phyloP scores from a whole-genome alignment of 2,797 vertebrate genomes.

The Onychomys torridus region DNA sequence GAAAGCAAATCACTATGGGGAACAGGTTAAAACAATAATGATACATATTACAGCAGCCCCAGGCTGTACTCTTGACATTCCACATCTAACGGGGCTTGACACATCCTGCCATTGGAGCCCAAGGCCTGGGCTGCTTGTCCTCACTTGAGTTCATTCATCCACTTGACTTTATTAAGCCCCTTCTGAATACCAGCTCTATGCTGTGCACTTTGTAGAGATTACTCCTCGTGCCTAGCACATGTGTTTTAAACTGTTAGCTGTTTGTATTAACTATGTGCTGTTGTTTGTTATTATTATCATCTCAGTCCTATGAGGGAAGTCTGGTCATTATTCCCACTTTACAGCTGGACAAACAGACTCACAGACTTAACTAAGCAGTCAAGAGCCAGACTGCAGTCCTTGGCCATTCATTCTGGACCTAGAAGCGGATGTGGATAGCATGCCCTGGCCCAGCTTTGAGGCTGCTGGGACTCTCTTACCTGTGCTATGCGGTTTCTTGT shows the following conservation, averaged over 20 bases:
- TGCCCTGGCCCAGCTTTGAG: not conserved
- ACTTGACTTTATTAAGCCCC: not conserved
- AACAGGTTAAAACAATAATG: not conserved
- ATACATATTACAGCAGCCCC: not conserved
- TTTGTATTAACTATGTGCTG: not conserved
- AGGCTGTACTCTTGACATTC: not conserved
- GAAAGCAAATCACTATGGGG: not conserved
- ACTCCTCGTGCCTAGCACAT: not conserved
- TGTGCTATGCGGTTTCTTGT: no score
- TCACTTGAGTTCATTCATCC: not conserved
- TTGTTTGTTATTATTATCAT: not conserved
- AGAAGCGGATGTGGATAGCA: not conserved
- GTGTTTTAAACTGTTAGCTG: not conserved
- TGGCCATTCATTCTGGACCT: not conserved
- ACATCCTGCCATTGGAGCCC: not conserved
- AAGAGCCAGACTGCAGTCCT: not conserved
- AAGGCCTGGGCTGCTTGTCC: not conserved
- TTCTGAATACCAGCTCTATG: not conserved
- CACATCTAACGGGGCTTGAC: not conserved
- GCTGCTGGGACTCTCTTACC: not conserved
- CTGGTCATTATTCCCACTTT: not conserved
- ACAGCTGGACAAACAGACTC: constrained; percentile 19
- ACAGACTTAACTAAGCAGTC: not conserved
- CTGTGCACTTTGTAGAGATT: not conserved
- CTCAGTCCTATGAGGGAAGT: not conserved